Base-by-base conservation (phyloP, 92 coral and sea anemone genomes). In the Pocillopora meandrina region DNA sequence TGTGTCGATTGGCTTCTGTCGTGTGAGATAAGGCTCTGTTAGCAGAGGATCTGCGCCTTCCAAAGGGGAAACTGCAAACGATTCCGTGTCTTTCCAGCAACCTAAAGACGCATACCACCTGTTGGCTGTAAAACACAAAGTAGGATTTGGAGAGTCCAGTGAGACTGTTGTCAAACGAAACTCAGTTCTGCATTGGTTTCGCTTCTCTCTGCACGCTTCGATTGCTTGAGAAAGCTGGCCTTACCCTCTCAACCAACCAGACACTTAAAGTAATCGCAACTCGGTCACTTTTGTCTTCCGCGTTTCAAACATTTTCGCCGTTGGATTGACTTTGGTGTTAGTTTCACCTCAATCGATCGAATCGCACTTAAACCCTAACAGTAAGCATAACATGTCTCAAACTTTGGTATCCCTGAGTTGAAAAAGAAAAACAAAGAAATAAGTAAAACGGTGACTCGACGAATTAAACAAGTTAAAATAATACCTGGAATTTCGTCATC, bases 11-110 rank as follows among this genome's bases (percentile, higher is more conserved):
- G 96, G 95, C 70, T 92, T 94, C 21, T 78, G 71, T 10, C 98
- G 88, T 69, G 57, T 71, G 66, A 63, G 73, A 70, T 87, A 92
- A 2, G 95, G 76, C n/a, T 83, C 93, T 49, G 75, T 85, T 34
- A 94, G 74, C 5, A 82, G 78, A 6, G 87, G 75, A 83, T 92
- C 95, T 52, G 96, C 78, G 2, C 95, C 98, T 82, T 94, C 98
- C 2, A 94, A 82, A 34, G 96, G 89, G 56, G 90, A 79, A 5
- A 96, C 62, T 0, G 95, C 92, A 71, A 87, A 63, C 9, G 90
- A 80, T 16, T 92, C 91, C 65, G 93, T 76, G 73, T 96, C 98
- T 69, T 89, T 87, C 98, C 98, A 96, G 86, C 98, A 96, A 26
- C 98, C 98, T 12, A 96, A 86, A 5, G 92, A 88, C n/a, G 94